Evolutionary conservation across 2,797 vertebrate genomes (phyloP).

Genomic region (Ptychobarbus kaznakovi): DNA sequence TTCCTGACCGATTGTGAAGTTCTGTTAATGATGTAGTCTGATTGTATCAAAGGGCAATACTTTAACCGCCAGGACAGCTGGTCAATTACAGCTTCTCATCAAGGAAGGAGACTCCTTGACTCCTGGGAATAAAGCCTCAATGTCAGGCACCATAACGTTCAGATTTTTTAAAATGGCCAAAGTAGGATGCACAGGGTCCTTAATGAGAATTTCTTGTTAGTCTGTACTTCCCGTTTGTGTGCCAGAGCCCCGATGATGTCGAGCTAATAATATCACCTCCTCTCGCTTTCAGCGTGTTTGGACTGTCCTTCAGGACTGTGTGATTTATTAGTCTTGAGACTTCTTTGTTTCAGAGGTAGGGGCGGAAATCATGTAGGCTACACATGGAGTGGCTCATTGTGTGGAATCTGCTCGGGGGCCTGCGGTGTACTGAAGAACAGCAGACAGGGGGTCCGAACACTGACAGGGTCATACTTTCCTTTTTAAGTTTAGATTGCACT

Average conservation of each 20-base stretch:
- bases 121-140: not conserved
- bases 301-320: conserved; percentile 40
- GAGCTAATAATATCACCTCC: conserved; percentile 46
- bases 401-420: conserved; percentile 9
- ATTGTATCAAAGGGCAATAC: conserved; percentile 13
- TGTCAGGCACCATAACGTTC: not conserved
- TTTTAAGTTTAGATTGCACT: conserved; percentile 14
- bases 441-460: not conserved
- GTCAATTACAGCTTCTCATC: conserved; percentile 24
- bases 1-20: not conserved
- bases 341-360: conserved; percentile 39
- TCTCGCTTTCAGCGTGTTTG: conserved; percentile 2
- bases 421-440: not conserved
- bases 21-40: conserved; percentile 17
- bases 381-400: conserved; percentile 10
- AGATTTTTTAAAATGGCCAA: not conserved
- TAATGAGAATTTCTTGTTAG: conserved; percentile 23
- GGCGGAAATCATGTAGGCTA: not conserved
- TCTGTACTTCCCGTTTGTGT: conserved; percentile 8
- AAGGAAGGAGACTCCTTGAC: not conserved
- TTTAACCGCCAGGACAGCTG: conserved; percentile 9
- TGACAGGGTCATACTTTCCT: conserved; percentile 13
- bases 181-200: not conserved
- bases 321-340: conserved; percentile 59
- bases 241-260: conserved; percentile 39